phyloP scores from a whole-genome alignment of 1,140 invertebrate genomes.

The Kradibia gibbosae region DNA sequence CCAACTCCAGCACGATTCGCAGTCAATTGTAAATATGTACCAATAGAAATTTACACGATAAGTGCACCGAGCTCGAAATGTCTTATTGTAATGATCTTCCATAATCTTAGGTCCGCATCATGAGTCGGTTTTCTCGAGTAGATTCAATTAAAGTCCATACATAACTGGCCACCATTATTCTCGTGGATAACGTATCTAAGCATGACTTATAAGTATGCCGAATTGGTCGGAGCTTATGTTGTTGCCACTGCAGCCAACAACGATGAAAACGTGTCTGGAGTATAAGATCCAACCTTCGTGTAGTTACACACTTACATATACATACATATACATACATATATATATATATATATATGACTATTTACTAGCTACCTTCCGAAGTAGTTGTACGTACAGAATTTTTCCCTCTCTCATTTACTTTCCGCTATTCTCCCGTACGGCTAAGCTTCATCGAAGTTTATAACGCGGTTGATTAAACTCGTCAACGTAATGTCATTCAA shows the following conservation, averaged over 20 bases:
- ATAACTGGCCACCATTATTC: slow-evolving; percentile 57
- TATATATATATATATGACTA: background rate
- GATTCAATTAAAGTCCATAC: slow-evolving; percentile 60
- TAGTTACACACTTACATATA: no score
- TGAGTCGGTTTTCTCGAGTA: slow-evolving; percentile 55
- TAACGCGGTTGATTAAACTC: slow-evolving; percentile 10
- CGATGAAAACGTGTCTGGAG: slow-evolving; percentile 56
- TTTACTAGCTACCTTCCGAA: background rate
- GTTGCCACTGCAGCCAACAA: slow-evolving; percentile 30
- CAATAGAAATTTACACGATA: no score
- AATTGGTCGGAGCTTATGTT: slow-evolving; percentile 49
- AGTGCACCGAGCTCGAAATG: background rate
- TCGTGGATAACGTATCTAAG: slow-evolving; percentile 56
- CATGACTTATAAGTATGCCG: slow-evolving; percentile 54
- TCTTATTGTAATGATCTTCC: background rate
- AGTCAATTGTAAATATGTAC: no score
- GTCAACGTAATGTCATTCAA: background rate
- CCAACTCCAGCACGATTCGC: no score
- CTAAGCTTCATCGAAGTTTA: background rate
- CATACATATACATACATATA: no score
- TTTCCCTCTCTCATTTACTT: background rate
- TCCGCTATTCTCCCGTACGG: background rate
- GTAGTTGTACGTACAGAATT: background rate
- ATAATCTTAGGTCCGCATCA: slow-evolving; percentile 40
- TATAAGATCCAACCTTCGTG: slow-evolving; percentile 43